Percentiles rank a stretch among this genome's conserved stretches.
phyloP scores from a whole-genome alignment of 2,113 vertebrate species.

The Erythrolamprus reginae region DNA sequence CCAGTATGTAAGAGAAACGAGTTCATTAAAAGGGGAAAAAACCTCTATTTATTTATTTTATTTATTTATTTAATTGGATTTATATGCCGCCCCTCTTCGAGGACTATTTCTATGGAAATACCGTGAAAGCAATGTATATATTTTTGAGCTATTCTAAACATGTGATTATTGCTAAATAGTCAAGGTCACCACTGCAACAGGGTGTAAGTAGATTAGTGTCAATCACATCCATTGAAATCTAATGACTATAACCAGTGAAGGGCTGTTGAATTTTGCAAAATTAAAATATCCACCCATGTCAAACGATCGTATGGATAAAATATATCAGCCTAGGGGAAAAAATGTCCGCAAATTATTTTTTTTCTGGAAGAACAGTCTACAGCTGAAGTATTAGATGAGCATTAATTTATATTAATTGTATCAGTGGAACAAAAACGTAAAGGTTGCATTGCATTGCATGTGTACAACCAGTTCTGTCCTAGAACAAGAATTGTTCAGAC shows the following conservation, averaged over 20 bases:
- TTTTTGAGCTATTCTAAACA: neutral
- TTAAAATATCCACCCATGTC: neutral
- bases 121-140: neutral
- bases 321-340: neutral
- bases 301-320: neutral
- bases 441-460: slow-evolving; percentile 21
- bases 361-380: rapidly evolving
- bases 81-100: too few species aligned
- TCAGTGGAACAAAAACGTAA: slow-evolving; percentile 40
- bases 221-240: neutral
- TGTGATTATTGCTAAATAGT: neutral
- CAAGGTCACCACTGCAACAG: neutral
- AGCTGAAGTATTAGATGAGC: neutral
- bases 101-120: neutral
- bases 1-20: neutral
- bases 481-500: slow-evolving; percentile 5
- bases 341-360: neutral
- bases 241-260: neutral
- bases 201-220: neutral
- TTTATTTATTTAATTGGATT: too few species aligned
- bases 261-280: neutral
- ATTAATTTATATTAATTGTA: slow-evolving; percentile 37
- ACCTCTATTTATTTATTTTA: too few species aligned
- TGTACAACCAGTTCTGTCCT: slow-evolving; percentile 20
- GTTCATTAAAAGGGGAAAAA: neutral